A percentile compares a stretch with the other conserved stretches of the same genome.
These are phyloP conservation scores for Moxostoma hubbsi DNA, from an alignment of 2,797 vertebrate genomes.

Conservation along the genomic window DNA sequence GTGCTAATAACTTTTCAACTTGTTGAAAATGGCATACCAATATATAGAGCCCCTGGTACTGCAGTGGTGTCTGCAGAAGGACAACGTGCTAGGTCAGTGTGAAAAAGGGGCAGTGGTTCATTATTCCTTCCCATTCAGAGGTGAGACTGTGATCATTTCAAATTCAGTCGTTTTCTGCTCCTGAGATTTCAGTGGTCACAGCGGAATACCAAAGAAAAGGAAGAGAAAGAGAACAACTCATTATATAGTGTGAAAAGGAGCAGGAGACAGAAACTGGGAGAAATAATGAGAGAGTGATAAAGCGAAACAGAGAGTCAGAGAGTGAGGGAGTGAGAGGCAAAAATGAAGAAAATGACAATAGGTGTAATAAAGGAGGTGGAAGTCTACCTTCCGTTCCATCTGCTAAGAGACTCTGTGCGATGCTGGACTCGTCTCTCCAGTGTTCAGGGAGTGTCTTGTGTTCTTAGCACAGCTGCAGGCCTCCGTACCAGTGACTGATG, in stretches of 20 bases:
- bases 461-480: conserved; percentile 58
- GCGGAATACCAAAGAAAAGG: conserved; percentile 63
- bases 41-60: neutral
- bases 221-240: conserved; percentile 40
- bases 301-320: neutral
- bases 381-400: conserved; percentile 81
- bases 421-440: conserved; percentile 84
- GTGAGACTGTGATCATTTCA: conserved; percentile 73
- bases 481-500: neutral
- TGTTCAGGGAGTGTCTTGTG: conserved; percentile 82
- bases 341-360: neutral
- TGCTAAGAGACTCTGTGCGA: conserved; percentile 81
- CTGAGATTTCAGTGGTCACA: conserved; percentile 84
- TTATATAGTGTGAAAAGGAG: conserved; percentile 29
- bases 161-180: conserved; percentile 68
- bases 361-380: conserved; percentile 32
- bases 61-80: neutral
- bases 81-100: conserved; percentile 2
- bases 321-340: neutral
- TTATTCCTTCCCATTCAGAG: conserved; percentile 83
- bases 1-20: conserved; percentile 14
- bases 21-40: neutral
- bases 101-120: conserved; percentile 31
- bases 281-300: conserved; percentile 29
- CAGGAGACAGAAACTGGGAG: neutral